phyloP scores from a whole-genome alignment of 2,113 vertebrate species.

The Proteles cristata region DNA sequence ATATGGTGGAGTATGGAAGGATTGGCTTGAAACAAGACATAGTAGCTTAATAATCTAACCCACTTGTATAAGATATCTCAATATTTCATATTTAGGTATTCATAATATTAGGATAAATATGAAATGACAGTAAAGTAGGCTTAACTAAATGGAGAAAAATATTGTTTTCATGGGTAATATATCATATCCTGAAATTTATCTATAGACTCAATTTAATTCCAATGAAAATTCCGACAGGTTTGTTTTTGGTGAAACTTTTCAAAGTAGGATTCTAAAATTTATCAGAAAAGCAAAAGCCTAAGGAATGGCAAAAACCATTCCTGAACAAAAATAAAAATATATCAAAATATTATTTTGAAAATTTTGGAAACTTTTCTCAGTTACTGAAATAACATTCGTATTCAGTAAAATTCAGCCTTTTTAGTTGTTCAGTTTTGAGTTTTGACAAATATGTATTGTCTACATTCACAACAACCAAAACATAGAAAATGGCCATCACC shows the following conservation, averaged over 20 bases:
- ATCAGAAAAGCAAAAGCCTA: background rate
- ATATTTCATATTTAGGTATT: background rate
- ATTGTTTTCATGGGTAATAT: background rate
- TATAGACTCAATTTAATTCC: background rate
- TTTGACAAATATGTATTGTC: background rate
- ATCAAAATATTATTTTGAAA: background rate
- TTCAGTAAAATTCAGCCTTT: background rate
- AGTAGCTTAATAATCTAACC: background rate
- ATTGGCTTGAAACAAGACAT: background rate
- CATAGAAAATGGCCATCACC: background rate
- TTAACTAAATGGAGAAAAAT: background rate
- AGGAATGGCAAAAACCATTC: background rate
- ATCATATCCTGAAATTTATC: background rate
- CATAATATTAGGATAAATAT: background rate
- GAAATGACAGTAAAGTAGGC: background rate
- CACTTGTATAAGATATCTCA: background rate
- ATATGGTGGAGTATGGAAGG: background rate
- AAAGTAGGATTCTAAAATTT: slow-evolving; percentile 35
- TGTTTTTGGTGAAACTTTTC: background rate
- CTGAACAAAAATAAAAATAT: background rate
- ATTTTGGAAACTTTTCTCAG: background rate
- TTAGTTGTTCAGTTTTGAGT: background rate
- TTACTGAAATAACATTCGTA: background rate
- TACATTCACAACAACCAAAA: background rate
- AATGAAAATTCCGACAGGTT: background rate